phyloP scores from a whole-genome alignment of 2,797 vertebrate species.

The Odontamblyopus rebecca region DNA sequence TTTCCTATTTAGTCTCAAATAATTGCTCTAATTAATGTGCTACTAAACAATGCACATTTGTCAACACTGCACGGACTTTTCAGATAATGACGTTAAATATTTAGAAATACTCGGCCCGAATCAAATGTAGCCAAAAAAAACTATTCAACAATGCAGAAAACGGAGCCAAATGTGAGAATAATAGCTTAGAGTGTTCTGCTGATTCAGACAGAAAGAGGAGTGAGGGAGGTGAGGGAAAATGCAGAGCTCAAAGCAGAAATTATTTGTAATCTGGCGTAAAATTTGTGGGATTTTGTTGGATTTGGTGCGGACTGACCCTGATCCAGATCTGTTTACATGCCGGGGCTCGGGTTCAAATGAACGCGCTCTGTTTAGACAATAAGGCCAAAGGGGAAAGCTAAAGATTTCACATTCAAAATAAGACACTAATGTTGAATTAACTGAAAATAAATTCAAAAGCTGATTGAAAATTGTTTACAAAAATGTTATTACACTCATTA shows the following conservation, averaged over 20 bases:
- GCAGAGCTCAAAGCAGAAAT: conserved; percentile 62
- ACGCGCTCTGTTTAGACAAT: conserved; percentile 14
- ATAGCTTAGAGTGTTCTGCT: conserved; percentile 51
- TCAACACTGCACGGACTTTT: not conserved
- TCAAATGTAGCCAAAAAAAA: not conserved
- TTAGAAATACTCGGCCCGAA: not conserved
- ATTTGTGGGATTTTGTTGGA: conserved; percentile 74
- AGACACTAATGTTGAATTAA: not conserved
- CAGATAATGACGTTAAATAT: not conserved
- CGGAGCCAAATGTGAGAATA: conserved; percentile 15
- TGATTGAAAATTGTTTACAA: too few species aligned
- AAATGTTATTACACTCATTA: too few species aligned
- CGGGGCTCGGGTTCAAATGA: conserved; percentile 27
- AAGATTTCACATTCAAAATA: not conserved
- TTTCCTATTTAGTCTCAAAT: not conserved
- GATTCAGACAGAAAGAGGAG: conserved; percentile 63
- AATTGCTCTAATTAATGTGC: not conserved
- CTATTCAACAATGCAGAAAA: conserved; percentile 47
- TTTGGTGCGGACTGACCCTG: conserved; percentile 56
- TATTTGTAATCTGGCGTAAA: conserved; percentile 81
- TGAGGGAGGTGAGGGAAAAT: conserved; percentile 44
- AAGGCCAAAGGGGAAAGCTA: not conserved
- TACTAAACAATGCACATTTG: not conserved
- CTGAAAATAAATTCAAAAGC: too few species aligned
- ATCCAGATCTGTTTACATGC: conserved; percentile 53